A percentile compares a stretch with the other conserved stretches of the same genome.
phyloP scores from a whole-genome alignment of 1,140 invertebrate genomes.

The Papilio polyxenes region DNA sequence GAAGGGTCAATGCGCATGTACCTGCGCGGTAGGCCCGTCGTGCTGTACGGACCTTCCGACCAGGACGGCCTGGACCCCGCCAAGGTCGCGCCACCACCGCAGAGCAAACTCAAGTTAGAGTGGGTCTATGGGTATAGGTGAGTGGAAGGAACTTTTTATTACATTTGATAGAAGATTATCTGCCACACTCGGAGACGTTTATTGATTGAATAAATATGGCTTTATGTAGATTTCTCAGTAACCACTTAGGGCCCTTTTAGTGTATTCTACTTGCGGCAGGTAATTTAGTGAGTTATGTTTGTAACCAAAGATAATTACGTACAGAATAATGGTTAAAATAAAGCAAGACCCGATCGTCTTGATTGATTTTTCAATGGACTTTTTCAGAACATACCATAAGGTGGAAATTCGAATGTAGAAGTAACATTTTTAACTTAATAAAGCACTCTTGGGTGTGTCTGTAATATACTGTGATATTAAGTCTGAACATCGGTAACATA shows the following conservation, averaged over 20 bases:
- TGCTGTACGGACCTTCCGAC: slow-evolving; percentile 88
- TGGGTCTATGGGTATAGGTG: slow-evolving; percentile 88
- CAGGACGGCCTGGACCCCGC: slow-evolving; percentile 87
- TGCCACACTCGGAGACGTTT: too few species aligned
- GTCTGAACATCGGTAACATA: not conserved
- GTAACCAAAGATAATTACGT: too few species aligned
- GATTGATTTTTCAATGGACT: too few species aligned
- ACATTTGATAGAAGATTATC: not conserved
- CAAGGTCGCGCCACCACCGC: slow-evolving; percentile 89
- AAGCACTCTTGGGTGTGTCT: not conserved
- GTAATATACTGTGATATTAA: not conserved
- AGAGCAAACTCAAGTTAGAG: slow-evolving; percentile 91
- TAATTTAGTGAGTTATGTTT: too few species aligned
- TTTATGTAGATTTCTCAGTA: too few species aligned
- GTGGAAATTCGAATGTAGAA: too few species aligned
- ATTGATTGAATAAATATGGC: too few species aligned
- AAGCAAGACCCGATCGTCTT: too few species aligned
- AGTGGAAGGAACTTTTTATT: slow-evolving; percentile 35
- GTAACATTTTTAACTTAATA: not conserved
- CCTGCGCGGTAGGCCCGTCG: slow-evolving; percentile 90
- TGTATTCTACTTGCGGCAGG: too few species aligned
- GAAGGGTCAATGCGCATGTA: slow-evolving; percentile 91
- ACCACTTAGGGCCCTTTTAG: too few species aligned
- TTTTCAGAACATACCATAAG: too few species aligned
- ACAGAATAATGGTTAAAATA: too few species aligned